Conservation (phyloP, 1,140 invertebrate species). For the Drosophila equinoxialis region DNA sequence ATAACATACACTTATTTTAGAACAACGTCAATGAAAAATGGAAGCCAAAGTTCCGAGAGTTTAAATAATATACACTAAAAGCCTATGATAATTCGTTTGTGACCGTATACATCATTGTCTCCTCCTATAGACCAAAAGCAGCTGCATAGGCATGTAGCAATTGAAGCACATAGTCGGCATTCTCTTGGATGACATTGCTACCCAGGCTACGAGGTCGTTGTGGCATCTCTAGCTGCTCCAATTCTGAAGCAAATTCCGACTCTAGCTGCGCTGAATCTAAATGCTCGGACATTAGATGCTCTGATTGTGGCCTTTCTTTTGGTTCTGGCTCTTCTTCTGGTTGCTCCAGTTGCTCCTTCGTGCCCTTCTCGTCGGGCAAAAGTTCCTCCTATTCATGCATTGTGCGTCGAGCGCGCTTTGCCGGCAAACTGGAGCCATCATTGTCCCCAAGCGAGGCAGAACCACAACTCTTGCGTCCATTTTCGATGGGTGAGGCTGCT, state of each 20-base stretch:
- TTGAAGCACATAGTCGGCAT: constrained; percentile 67
- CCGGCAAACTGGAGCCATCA: constrained; percentile 68
- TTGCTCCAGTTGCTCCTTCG: constrained; percentile 23
- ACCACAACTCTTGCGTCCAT: constrained; percentile 72
- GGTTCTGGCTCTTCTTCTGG: constrained; percentile 10
- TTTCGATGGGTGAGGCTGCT: constrained; percentile 57
- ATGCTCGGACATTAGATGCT: constrained; percentile 3
- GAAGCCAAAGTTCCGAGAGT: constrained; percentile 25
- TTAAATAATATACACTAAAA: constrained; percentile 29
- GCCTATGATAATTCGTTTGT: constrained; percentile 18
- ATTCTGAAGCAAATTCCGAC: constrained; percentile 25
- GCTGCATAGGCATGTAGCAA: constrained; percentile 68
- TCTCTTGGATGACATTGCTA: constrained; percentile 69
- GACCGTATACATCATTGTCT: constrained; percentile 25
- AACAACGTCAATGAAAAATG: not conserved
- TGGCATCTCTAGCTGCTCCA: constrained; percentile 57
- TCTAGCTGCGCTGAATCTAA: constrained; percentile 19
- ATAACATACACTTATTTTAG: not conserved
- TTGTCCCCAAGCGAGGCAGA: constrained; percentile 68
- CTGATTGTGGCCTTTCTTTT: constrained; percentile 13
- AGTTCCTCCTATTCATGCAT: constrained; percentile 78
- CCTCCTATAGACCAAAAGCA: constrained; percentile 60
- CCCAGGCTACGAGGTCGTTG: constrained; percentile 61
- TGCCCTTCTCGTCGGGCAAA: constrained; percentile 59
- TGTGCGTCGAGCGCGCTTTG: constrained; percentile 65